Conservation (phyloP, 1,140 invertebrate species). For the Microvelia longipes region DNA sequence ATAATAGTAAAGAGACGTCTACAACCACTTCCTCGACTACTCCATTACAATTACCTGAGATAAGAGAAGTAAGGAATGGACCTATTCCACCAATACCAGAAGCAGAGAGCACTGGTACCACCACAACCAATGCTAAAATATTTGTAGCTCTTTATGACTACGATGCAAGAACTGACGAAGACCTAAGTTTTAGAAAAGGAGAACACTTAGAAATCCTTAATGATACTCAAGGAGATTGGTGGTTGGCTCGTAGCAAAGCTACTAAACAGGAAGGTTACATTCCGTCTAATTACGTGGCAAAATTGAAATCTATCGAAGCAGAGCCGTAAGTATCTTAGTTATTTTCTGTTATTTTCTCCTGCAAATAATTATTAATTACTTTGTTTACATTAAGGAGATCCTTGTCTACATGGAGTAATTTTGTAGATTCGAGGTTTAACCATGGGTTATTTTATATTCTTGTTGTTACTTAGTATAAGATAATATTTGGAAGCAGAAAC, state of each 20-base stretch:
- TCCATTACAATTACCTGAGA: conserved; percentile 17
- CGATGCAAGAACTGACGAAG: conserved; percentile 95
- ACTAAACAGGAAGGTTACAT: conserved; percentile 95
- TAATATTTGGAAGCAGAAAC: too few species aligned
- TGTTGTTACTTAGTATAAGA: too few species aligned
- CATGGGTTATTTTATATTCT: too few species aligned
- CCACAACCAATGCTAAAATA: conserved; percentile 43
- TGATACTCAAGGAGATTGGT: conserved; percentile 98
- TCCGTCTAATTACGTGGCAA: conserved; percentile 98
- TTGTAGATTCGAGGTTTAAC: too few species aligned
- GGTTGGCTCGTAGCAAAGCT: conserved; percentile 88
- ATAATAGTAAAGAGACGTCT: conserved; percentile 17
- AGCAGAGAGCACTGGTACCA: conserved; percentile 16
- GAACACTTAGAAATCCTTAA: conserved; percentile 96
- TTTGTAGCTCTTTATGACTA: conserved; percentile 98
- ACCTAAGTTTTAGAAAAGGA: conserved; percentile 93
- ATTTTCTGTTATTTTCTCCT: conserved; percentile 21
- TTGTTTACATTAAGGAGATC: too few species aligned
- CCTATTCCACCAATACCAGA: conserved; percentile 26
- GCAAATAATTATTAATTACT: too few species aligned
- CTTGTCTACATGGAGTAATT: too few species aligned
- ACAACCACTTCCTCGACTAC: conserved; percentile 18
- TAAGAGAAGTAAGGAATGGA: conserved; percentile 19
- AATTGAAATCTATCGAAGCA: conserved; percentile 96
- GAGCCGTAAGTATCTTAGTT: conserved; percentile 99